phyloP scores from a whole-genome alignment of 2,113 vertebrate genomes.

The Alouatta palliata region DNA sequence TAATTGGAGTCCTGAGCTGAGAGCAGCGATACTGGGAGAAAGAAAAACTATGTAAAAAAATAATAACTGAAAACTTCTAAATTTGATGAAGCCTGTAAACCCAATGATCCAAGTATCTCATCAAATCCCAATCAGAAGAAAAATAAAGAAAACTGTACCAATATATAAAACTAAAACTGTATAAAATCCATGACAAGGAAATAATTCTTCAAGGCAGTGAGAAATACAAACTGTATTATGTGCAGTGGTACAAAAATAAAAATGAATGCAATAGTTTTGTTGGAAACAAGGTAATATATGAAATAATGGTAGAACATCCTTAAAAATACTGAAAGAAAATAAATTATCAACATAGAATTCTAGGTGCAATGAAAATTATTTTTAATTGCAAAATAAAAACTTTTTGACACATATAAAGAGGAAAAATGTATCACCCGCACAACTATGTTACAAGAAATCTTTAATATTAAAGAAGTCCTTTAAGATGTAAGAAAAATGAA shows the following conservation, averaged over 20 bases:
- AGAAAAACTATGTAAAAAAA: background rate
- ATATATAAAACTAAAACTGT: background rate
- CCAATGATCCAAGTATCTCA: background rate
- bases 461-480: background rate
- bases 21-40: accelerated
- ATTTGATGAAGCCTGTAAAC: background rate
- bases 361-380: background rate
- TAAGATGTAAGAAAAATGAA: background rate
- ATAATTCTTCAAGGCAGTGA: background rate
- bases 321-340: background rate
- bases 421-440: background rate
- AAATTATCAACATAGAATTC: background rate
- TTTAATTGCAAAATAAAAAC: background rate
- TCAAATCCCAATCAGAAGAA: background rate
- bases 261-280: background rate
- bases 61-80: background rate
- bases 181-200: background rate
- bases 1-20: background rate
- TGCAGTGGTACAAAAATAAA: background rate
- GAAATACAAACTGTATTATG: background rate
- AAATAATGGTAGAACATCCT: background rate
- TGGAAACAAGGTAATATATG: background rate
- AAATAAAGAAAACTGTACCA: background rate
- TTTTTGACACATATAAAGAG: background rate
- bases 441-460: background rate